Base-by-base conservation (phyloP, 2,113 vertebrate species). In the Noturus placidus region DNA sequence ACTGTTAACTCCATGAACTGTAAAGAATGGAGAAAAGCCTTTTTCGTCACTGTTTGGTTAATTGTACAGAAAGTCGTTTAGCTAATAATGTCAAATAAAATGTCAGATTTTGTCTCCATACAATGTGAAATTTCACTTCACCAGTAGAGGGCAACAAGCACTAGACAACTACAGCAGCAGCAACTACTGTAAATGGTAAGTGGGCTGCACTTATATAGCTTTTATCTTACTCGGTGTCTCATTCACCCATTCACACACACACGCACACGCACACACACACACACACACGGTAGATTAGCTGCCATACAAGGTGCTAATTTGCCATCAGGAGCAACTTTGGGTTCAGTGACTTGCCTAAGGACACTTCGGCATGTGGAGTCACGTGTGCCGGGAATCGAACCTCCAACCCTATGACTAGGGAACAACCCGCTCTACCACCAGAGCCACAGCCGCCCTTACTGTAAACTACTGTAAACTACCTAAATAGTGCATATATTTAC, bases 111-210 rank as follows among this genome's bases (percentile, higher is more conserved):
- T 30, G 35, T 19, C 70, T 74, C 70, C 70, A 74, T 10, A 1
- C 70, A 22, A 38, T 9, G 74, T 76, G 20, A 22, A 14, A 30
- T 35, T 22, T 25, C 25, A 57, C n/a, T 57, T 59, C 19, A 3
- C 79, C 82, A 84, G 42, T 84, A 84, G 82, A 84, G 82, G 82
- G 65, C 61, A 84, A 84, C 46, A 83, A 52, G 15, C 17, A 5
- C 15, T 10, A 50, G n/a, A 22, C 22, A 63, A 61, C 30, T 65
- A n/a, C 6, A 42, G 6, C 33, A 63, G 57, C 57, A 63, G 33
- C 5, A 70, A 20, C 69, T 67, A 15, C 33, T 38, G 19, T 25
- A 46, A 46, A 22, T 33, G 5, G 6, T 6, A 42, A 42, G 7
- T 6, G 42, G 42, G 6, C 42, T 46, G 42, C 42, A 46, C 6